Conservation (phyloP, 1,140 invertebrate species). For the Cecropterus lyciades region DNA sequence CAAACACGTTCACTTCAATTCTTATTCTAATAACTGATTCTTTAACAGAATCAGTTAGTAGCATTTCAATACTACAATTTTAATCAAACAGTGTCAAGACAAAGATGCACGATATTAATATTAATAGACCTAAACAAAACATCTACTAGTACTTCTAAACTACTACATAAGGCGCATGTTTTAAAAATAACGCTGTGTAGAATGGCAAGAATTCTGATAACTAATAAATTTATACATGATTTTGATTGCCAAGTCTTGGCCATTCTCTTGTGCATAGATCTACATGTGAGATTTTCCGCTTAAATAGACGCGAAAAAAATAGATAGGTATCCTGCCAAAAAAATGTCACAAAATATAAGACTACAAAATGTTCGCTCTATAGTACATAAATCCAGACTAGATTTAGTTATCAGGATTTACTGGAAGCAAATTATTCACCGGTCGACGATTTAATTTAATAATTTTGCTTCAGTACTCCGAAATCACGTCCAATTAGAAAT, state of each 20-base stretch:
- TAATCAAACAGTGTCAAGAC: neutral
- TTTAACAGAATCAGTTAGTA: no score
- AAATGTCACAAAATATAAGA: neutral
- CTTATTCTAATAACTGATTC: no score
- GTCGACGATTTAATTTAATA: no score
- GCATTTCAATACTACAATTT: neutral
- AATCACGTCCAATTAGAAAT: no score
- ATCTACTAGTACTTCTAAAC: neutral
- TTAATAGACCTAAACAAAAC: neutral
- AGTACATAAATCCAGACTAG: neutral
- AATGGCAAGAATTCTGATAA: slow-evolving; percentile 11
- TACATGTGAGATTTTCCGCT: slow-evolving; percentile 9
- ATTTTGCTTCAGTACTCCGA: no score
- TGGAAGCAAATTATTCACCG: no score
- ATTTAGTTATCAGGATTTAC: neutral
- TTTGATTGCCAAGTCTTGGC: slow-evolving; percentile 6
- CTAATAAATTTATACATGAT: slow-evolving; percentile 19
- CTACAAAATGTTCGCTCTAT: no score
- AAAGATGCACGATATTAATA: neutral
- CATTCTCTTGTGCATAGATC: slow-evolving; percentile 16
- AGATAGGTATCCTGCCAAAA: slow-evolving; percentile 20
- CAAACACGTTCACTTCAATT: no score
- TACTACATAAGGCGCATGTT: neutral
- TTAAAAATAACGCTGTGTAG: neutral
- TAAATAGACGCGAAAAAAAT: slow-evolving; percentile 3